Evolutionary conservation across 2,888 invertebrate genomes (phyloP), one percentile per base, ranked within the genome.

Genomic region (Clivina fossor): DNA sequence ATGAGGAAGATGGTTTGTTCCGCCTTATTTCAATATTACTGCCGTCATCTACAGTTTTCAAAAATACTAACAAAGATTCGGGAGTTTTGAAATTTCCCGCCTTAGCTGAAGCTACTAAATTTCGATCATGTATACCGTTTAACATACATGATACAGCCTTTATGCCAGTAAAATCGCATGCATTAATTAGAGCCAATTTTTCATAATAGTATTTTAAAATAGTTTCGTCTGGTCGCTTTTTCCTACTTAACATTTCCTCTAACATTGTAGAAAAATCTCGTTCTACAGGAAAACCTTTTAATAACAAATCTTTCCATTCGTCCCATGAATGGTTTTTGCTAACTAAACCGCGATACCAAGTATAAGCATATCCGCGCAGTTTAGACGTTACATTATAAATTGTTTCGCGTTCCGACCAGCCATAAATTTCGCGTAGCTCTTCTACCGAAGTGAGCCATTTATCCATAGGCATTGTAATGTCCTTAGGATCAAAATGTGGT

Each of bases 261-360:
- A 61, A 38, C 22, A 40, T 16, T 22, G 61, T 60, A 28, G 51
- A 56, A 55, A 56, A 60, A 37, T 60, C 58, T 37, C 54, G 51
- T 30, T 61, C 58, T 11, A n/a, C 49, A 1, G 61, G 57, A 37
- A 61, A 62, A 28, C 59, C 58, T 30, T 11, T n/a, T n/a, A n/a
- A n/a, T n/a, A n/a, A n/a, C n/a, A n/a, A n/a, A n/a, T n/a, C n/a
- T n/a, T n/a, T n/a, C n/a, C n/a, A n/a, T n/a, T n/a, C n/a, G n/a
- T n/a, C n/a, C n/a, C n/a, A n/a, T n/a, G n/a, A n/a, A n/a, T n/a
- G n/a, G n/a, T n/a, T n/a, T n/a, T n/a, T n/a, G n/a, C n/a, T n/a
- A n/a, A n/a, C n/a, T n/a, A n/a, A n/a, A n/a, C n/a, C n/a, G n/a
- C n/a, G n/a, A n/a, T n/a, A n/a, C n/a, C n/a, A n/a, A n/a, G n/a